A percentile compares a stretch with the other conserved stretches of the same genome.
phyloP scores from a whole-genome alignment of 1,140 invertebrate species.

The Drosophila busckii region DNA sequence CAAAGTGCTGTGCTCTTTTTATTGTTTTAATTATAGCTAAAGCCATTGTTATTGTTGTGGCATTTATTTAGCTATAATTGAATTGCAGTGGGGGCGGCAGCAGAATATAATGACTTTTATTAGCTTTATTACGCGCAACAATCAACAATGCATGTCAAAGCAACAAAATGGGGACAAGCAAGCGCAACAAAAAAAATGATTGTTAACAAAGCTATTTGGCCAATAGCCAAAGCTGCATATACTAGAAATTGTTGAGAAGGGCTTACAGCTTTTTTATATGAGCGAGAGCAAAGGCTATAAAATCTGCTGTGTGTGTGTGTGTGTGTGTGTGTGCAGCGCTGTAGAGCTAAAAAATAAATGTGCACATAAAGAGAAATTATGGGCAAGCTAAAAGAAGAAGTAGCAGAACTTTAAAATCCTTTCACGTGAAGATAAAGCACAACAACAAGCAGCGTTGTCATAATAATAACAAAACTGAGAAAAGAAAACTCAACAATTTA shows the following conservation, averaged over 20 bases:
- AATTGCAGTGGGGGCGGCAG: slow-evolving; percentile 36
- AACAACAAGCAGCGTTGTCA: slow-evolving; percentile 60
- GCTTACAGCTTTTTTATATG: too few relatives aligned
- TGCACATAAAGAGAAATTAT: slow-evolving; percentile 72
- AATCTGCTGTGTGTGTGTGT: slow-evolving; percentile 1
- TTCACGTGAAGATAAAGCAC: slow-evolving; percentile 2
- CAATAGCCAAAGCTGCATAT: slow-evolving; percentile 5
- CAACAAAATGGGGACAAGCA: slow-evolving; percentile 17
- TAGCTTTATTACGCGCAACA: slow-evolving; percentile 57
- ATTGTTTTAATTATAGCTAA: slow-evolving; percentile 1
- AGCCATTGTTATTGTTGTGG: slow-evolving; percentile 27
- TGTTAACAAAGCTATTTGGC: slow-evolving; percentile 5
- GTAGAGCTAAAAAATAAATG: slow-evolving; percentile 61
- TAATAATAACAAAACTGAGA: slow-evolving; percentile 69
- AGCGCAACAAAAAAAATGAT: slow-evolving; percentile 16
- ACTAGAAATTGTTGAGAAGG: slow-evolving; percentile 6
- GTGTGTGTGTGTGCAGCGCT: slow-evolving; percentile 4
- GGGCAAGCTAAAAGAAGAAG: slow-evolving; percentile 10
- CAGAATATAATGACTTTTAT: slow-evolving; percentile 74
- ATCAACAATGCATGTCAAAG: slow-evolving; percentile 25
- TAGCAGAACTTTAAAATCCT: slow-evolving; percentile 51
- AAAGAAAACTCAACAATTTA: slow-evolving; percentile 57
- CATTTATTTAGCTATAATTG: slow-evolving; percentile 50
- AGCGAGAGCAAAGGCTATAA: too few relatives aligned
- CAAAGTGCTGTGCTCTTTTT: too few relatives aligned